Evolutionary conservation across 2,888 invertebrate genomes (phyloP).

Genomic region (Ectemnius lituratus): DNA sequence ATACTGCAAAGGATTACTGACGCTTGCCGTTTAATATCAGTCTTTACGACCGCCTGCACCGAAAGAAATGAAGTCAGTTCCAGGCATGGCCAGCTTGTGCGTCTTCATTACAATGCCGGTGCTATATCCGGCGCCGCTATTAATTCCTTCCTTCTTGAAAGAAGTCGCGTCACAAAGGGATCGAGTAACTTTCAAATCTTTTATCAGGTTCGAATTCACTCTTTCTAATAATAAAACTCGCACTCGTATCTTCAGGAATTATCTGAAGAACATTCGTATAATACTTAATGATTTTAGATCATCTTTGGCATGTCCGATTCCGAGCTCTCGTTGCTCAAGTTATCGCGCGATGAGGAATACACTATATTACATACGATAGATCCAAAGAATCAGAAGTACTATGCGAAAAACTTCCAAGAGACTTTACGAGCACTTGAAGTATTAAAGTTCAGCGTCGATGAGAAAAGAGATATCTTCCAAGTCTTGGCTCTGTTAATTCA

Average conservation of each 20-base stretch:
- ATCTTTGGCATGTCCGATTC: constrained; percentile 63
- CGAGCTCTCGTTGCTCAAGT: constrained; percentile 61
- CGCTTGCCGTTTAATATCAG: constrained; percentile 68
- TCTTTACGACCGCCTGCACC: constrained; percentile 76
- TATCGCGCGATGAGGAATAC: constrained; percentile 62
- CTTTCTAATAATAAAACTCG: not conserved
- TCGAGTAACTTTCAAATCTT: constrained; percentile 77
- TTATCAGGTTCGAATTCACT: constrained; percentile 68
- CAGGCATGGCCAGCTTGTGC: constrained; percentile 76
- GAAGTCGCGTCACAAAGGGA: constrained; percentile 74
- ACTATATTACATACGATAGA: constrained; percentile 55
- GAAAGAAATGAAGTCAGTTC: constrained; percentile 75
- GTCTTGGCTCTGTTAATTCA: constrained; percentile 72
- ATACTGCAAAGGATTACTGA: constrained; percentile 69
- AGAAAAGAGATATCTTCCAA: constrained; percentile 64
- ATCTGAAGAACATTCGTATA: not conserved
- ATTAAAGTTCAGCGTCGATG: constrained; percentile 60
- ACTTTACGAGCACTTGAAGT: constrained; percentile 69
- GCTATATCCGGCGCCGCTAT: constrained; percentile 73
- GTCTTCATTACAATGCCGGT: constrained; percentile 71
- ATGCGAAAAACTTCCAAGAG: constrained; percentile 61
- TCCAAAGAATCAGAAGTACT: constrained; percentile 31
- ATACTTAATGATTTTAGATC: constrained; percentile 57
- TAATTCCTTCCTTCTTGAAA: constrained; percentile 76
- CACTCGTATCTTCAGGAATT: not conserved